These are phyloP conservation scores for Xenus cinereus DNA, from an alignment of 2,113 vertebrate genomes.

Conservation along the genomic window DNA sequence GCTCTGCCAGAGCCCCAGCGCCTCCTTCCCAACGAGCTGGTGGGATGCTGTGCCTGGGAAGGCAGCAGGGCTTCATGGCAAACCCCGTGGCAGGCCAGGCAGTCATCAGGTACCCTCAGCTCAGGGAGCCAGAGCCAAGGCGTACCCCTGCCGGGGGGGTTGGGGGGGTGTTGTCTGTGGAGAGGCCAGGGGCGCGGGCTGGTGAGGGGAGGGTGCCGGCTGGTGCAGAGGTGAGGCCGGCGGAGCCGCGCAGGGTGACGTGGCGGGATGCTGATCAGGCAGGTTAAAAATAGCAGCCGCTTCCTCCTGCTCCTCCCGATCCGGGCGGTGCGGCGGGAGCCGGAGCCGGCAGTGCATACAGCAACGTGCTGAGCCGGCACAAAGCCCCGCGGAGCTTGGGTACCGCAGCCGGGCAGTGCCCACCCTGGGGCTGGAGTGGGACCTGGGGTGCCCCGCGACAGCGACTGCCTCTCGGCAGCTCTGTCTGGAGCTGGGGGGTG, in stretches of 20 bases:
- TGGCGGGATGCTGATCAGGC: constrained; percentile 28
- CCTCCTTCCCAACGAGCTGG: not conserved
- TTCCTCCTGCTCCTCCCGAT: not conserved
- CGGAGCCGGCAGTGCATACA: not conserved
- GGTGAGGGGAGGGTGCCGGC: not conserved
- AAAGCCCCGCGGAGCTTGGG: not conserved
- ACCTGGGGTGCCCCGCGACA: accelerated
- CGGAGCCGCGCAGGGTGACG: not conserved
- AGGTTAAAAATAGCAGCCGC: constrained; percentile 21
- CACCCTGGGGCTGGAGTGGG: accelerated
- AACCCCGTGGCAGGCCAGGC: not conserved
- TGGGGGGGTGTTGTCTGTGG: not conserved
- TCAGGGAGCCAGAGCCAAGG: not conserved
- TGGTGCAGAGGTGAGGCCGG: not conserved
- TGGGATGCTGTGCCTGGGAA: not conserved
- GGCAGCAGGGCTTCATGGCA: not conserved
- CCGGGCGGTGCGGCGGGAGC: not conserved
- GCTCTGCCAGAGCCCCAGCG: not conserved
- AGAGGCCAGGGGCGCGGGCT: accelerated
- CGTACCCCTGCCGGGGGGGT: not conserved
- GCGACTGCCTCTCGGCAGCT: accelerated
- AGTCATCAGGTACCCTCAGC: not conserved
- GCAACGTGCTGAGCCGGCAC: constrained; percentile 1
- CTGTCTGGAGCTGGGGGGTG: not conserved
- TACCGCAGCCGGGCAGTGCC: accelerated